Conservation (phyloP, 2,888 invertebrate species). For the Chrysopilus asiliformis region DNA sequence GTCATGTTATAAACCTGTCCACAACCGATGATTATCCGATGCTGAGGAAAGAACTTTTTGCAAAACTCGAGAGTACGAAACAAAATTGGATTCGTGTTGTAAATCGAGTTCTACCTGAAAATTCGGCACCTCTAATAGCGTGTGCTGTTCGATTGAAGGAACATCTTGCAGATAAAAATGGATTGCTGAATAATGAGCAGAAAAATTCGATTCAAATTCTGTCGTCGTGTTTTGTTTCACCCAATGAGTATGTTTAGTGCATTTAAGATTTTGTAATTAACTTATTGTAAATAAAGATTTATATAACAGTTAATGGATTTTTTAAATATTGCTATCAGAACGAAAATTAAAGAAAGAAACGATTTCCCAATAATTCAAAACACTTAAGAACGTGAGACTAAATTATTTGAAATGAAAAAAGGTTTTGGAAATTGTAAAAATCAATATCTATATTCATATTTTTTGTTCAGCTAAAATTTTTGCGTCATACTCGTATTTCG, state of each 20-base stretch:
- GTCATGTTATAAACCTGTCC: constrained; percentile 52
- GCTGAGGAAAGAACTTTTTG: constrained; percentile 30
- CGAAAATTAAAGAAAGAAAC: too few relatives aligned
- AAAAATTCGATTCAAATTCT: constrained; percentile 18
- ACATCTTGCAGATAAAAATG: constrained; percentile 1
- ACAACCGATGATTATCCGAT: constrained; percentile 43
- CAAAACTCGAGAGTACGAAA: constrained; percentile 23
- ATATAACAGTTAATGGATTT: too few relatives aligned
- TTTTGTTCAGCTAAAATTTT: too few relatives aligned
- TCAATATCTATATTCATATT: too few relatives aligned
- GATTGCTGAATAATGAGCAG: constrained; percentile 16
- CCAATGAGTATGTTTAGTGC: constrained; percentile 5
- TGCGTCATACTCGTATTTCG: too few relatives aligned
- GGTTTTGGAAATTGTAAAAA: too few relatives aligned
- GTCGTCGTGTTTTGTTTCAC: constrained; percentile 17
- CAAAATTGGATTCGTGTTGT: constrained; percentile 31
- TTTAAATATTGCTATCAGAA: too few relatives aligned
- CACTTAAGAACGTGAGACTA: too few relatives aligned
- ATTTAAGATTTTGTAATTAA: too few relatives aligned
- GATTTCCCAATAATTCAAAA: too few relatives aligned
- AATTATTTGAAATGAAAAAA: too few relatives aligned
- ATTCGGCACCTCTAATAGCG: constrained; percentile 25
- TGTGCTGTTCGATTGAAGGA: constrained; percentile 15
- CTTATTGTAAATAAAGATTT: too few relatives aligned
- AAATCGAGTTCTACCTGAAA: constrained; percentile 31